Base-by-base conservation (phyloP, 2,113 vertebrate species). In the Tupaia tana region DNA sequence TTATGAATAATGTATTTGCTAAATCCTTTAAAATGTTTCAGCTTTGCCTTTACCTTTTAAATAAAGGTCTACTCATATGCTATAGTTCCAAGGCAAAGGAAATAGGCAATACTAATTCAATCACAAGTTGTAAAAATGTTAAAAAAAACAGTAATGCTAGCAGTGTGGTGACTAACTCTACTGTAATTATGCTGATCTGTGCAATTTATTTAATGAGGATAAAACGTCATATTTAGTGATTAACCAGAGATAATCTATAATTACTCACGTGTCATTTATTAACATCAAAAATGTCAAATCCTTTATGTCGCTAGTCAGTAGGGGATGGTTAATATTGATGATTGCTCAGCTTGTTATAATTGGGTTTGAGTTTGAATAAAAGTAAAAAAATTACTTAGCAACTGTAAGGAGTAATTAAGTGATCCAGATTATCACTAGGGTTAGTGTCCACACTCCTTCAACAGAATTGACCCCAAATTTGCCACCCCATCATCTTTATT, bases 1-100 rank as follows among this genome's bases (percentile, higher is more conserved):
- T 86, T 19, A 90, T 87, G 19, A 87, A 58, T 77, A 27, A 91
- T 94, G 83, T 91, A 73, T 66, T 89, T 79, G 25, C 22, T 71
- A 91, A 20, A 29, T 81, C 22, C 29, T 84, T 29, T 77, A 34
- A 86, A 94, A 14, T 81, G 31, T 31, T 82, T 91, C 15, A 25
- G 14, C 13, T 69, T 93, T 89, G 27, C 1, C 43, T 77, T 89
- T 94, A 43, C 12, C 43, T 94, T 94, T 90, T 58, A 89, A 92
- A 74, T 89, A 79, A 88, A 82, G 63, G 54, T 59, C 20, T 75
- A 43, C 24, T 64, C 6, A 4, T 27, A 14, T 63, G 80, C 5
- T 29, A 31, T 54, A n/a, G 71, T 89, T 96, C 83, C 11, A 63
- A 90, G 24, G 6, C 24, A 89, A 93, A 91, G 7, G 71, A 90